phyloP scores from a whole-genome alignment of 2,888 invertebrate genomes.

The Gonocerus acuteangulatus region DNA sequence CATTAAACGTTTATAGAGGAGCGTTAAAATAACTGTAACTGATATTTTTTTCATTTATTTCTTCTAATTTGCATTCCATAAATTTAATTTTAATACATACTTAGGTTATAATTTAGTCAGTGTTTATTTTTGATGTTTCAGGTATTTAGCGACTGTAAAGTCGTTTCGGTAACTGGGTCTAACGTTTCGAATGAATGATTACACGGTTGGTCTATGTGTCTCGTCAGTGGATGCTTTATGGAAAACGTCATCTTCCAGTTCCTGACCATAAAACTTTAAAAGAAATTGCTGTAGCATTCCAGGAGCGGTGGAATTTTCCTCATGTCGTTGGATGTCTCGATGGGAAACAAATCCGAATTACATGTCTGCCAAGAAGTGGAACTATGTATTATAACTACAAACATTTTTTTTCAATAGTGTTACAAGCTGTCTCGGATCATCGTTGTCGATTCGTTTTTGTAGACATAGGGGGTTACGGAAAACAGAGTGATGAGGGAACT shows the following conservation, averaged over 20 bases:
- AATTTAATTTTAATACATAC: too few species aligned
- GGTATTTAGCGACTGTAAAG: not conserved
- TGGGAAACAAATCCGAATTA: not conserved
- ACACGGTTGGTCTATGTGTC: not conserved
- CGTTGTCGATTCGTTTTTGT: not conserved
- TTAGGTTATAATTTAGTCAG: too few species aligned
- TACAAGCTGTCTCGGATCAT: not conserved
- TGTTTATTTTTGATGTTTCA: not conserved
- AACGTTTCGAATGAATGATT: not conserved
- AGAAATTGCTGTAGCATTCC: not conserved
- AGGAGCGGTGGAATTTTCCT: not conserved
- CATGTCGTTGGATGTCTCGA: not conserved
- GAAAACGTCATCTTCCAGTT: not conserved
- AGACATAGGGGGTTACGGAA: not conserved
- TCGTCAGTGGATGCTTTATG: not conserved
- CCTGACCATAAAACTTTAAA: not conserved
- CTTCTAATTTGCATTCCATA: too few species aligned
- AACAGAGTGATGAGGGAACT: not conserved
- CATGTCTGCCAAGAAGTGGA: not conserved
- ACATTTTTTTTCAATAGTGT: not conserved
- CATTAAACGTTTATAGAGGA: too few species aligned
- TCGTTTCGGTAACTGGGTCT: not conserved
- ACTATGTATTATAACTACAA: not conserved
- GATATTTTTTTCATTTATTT: too few species aligned
- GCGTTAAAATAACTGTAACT: too few species aligned